phyloP scores from a whole-genome alignment of 2,888 invertebrate genomes.

The Stenotaenia linearis region DNA sequence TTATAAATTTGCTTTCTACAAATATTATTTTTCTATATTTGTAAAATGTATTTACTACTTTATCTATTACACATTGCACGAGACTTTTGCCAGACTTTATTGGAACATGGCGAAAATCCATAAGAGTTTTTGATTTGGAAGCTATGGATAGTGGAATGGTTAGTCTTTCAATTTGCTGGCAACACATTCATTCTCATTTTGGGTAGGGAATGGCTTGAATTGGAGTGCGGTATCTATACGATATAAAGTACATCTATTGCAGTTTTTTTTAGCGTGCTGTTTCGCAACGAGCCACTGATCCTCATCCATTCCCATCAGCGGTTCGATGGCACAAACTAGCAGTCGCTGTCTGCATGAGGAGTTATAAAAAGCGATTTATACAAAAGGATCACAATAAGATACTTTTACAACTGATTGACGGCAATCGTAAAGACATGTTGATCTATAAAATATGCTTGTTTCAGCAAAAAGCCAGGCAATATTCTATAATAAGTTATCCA shows the following conservation, averaged over 20 bases:
- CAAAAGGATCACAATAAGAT: neutral
- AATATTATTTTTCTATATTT: too few relatives aligned
- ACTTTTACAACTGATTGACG: neutral
- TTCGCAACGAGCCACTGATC: neutral
- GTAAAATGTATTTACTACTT: too few relatives aligned
- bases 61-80: neutral
- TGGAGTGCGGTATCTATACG: neutral
- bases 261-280: neutral
- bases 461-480: neutral
- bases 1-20: too few relatives aligned
- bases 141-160: neutral
- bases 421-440: neutral
- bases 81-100: neutral
- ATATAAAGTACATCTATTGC: neutral
- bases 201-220: neutral
- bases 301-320: neutral
- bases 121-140: neutral
- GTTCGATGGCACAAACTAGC: neutral
- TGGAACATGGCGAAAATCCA: neutral
- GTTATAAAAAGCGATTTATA: neutral
- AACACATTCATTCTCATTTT: neutral
- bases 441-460: neutral
- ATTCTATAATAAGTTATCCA: neutral
- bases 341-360: neutral
- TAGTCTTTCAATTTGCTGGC: neutral